Evolutionary conservation across 2,113 vertebrate species (phyloP).

Genomic region (Albula goreensis): DNA sequence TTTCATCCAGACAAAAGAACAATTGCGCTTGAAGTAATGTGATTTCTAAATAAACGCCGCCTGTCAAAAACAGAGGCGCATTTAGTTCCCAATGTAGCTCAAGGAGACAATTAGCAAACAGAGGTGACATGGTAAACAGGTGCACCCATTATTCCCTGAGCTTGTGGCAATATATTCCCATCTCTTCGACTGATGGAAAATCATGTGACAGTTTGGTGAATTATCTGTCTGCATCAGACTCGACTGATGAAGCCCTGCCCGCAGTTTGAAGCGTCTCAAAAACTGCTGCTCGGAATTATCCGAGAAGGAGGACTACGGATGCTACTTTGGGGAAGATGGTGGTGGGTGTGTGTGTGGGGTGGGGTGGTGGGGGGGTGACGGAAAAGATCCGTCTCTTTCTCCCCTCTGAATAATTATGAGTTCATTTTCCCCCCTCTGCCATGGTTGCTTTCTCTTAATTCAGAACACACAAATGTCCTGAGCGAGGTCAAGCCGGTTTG

Average conservation of each 20-base stretch:
- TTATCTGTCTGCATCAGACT: slow-evolving; percentile 87
- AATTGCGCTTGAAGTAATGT: slow-evolving; percentile 90
- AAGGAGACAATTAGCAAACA: slow-evolving; percentile 99
- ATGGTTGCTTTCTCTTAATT: slow-evolving; percentile 53
- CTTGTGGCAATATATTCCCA: slow-evolving; percentile 94
- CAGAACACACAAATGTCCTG: slow-evolving; percentile 60
- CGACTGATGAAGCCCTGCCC: slow-evolving; percentile 83
- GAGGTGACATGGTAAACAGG: slow-evolving; percentile 99
- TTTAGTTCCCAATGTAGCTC: slow-evolving; percentile 92
- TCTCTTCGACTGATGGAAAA: slow-evolving; percentile 89
- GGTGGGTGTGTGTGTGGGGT: too few species aligned
- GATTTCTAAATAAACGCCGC: slow-evolving; percentile 92
- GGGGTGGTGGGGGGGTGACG: not conserved
- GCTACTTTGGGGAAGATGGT: slow-evolving; percentile 28
- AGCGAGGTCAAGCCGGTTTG: slow-evolving; percentile 82
- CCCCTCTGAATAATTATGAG: slow-evolving; percentile 55
- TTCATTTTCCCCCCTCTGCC: slow-evolving; percentile 26
- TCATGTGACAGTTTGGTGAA: slow-evolving; percentile 88
- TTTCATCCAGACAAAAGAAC: slow-evolving; percentile 85
- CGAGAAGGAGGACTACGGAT: slow-evolving; percentile 71
- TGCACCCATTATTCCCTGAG: slow-evolving; percentile 97
- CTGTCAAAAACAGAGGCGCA: slow-evolving; percentile 90
- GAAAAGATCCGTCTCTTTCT: slow-evolving; percentile 56
- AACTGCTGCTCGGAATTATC: slow-evolving; percentile 84
- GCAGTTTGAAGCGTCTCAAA: slow-evolving; percentile 77